A percentile compares a stretch with the other conserved stretches of the same genome.
Conservation (phyloP, 1,140 invertebrate species). For the Melanaphis sacchari region DNA sequence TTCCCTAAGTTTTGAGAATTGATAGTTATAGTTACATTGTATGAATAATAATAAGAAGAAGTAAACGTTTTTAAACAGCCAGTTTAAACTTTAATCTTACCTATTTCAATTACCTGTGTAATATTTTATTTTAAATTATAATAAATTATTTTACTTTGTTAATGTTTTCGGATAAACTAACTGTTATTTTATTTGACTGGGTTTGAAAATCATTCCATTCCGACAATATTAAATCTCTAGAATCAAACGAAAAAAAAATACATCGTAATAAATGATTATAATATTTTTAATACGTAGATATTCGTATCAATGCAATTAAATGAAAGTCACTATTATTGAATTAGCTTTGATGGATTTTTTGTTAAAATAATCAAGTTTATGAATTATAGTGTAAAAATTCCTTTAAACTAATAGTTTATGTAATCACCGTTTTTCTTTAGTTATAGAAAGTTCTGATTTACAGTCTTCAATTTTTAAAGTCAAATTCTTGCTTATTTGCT, state of each 20-base stretch:
- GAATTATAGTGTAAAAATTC: neutral
- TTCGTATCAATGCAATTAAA: neutral
- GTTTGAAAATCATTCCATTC: constrained; percentile 26
- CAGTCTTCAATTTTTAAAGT: neutral
- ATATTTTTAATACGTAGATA: neutral
- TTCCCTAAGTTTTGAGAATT: too few relatives aligned
- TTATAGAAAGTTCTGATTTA: neutral
- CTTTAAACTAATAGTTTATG: neutral
- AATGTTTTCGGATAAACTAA: neutral
- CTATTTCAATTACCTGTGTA: too few relatives aligned
- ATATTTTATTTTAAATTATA: neutral
- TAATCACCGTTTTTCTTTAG: neutral
- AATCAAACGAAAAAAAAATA: neutral
- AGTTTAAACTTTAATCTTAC: neutral
- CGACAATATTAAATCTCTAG: neutral
- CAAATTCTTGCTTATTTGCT: neutral
- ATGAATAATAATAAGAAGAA: too few relatives aligned
- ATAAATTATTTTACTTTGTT: neutral
- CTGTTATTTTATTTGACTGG: neutral
- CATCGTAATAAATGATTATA: neutral
- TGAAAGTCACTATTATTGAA: neutral
- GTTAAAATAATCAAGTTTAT: neutral
- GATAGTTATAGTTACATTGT: too few relatives aligned
- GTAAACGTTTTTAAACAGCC: neutral
- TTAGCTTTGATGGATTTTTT: neutral